These are phyloP conservation scores for Corythoichthys intestinalis DNA, from an alignment of 2,113 vertebrate species.

Conservation along the genomic window DNA sequence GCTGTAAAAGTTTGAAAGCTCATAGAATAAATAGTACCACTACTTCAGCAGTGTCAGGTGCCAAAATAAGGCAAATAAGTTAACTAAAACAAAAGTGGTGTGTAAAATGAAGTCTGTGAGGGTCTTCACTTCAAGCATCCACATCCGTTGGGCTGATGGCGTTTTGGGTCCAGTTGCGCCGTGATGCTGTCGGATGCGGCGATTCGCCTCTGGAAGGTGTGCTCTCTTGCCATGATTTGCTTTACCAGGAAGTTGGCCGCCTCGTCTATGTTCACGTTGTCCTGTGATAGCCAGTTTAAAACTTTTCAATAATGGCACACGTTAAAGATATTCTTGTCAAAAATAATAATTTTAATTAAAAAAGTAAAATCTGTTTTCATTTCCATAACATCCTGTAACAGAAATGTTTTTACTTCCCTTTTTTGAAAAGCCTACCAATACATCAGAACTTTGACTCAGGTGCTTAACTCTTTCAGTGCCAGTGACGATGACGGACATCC, in stretches of 20 bases:
- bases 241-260: conserved; percentile 92
- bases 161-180: conserved; percentile 77
- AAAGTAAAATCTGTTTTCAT: no score
- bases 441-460: no score
- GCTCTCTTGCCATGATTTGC: conserved; percentile 92
- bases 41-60: background rate
- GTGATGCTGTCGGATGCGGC: conserved; percentile 83
- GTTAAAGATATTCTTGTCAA: no score
- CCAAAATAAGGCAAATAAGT: background rate
- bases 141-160: conserved; percentile 72
- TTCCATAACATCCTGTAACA: no score
- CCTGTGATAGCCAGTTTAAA: conserved; percentile 62
- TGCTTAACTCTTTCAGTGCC: no score
- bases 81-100: background rate
- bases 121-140: conserved; percentile 76
- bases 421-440: no score
- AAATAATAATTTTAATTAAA: no score
- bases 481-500: no score
- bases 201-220: conserved; percentile 77
- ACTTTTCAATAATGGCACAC: no score
- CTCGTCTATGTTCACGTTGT: conserved; percentile 91
- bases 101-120: background rate
- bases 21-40: background rate
- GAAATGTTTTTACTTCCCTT: no score
- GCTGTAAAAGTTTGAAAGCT: background rate